Evolutionary conservation across 2,797 vertebrate species (phyloP), one percentile per base, ranked within the genome.

Genomic region (Tenualosa thibaudeaui): DNA sequence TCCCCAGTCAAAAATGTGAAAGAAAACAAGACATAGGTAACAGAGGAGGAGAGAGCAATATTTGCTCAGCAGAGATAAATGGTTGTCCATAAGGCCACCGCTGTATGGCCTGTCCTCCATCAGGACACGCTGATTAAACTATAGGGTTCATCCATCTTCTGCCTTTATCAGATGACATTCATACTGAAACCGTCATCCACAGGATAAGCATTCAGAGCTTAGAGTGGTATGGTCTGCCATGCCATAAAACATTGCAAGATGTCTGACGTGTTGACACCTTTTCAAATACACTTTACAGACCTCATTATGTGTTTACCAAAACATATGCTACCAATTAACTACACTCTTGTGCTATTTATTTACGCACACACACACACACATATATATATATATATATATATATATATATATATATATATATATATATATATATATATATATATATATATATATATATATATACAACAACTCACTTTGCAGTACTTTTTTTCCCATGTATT

Each of bases 241-340:
- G 87, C 91, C 93, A 93, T 85, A 93, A 94, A 94, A 94, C 81
- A 89, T 91, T 94, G 88, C 93, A 95, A 95, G 93, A 94, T 95
- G 93, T 94, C 92, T 87, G 58, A 82, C 86, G 90, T 94, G 93
- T 93, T 93, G 92, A 91, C 93, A 93, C 93, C 92, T 93, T 90
- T 86, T 60, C 54, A 81, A 83, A 84, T 85, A 86, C 89, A 89
- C 88, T 86, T 89, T 90, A 91, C 89, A 83, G 84, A 88, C 92
- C 86, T 88, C 87, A 89, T 82, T 54, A 86, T 90, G 91, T 84
- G 62, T 81, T 51, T 62, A 68, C 68, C 86, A 54, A 83, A 82
- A 82, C 93, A 94, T 92, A 88, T 93, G 94, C 88, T 90, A 89
- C 88, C 92, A 92, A 94, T 94, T 94, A 95, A 86, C 87, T 83